Percentiles rank a stretch among this genome's conserved stretches.
These are phyloP conservation scores for Ligdia adustata DNA, from an alignment of 2,888 invertebrate species.

Conservation along the genomic window DNA sequence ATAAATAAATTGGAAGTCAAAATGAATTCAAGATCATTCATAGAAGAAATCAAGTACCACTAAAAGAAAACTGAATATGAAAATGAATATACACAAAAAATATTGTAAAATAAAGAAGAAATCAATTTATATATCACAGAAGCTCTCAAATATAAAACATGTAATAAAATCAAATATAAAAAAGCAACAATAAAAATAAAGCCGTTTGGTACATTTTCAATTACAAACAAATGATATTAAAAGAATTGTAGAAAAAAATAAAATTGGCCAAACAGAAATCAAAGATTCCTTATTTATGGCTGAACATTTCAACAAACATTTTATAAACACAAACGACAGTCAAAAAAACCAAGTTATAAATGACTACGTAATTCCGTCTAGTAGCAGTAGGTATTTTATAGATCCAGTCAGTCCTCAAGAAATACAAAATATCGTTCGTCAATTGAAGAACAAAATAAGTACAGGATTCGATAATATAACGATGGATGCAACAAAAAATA, in stretches of 20 bases:
- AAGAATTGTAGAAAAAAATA: not conserved
- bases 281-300: not conserved
- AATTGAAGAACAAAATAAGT: constrained; percentile 1
- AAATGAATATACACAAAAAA: not conserved
- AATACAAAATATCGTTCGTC: not conserved
- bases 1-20: not conserved
- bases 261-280: not conserved
- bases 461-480: not conserved
- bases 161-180: no score
- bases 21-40: no score
- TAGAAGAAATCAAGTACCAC: not conserved
- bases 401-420: not conserved
- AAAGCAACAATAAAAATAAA: not conserved
- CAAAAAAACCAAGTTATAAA: not conserved
- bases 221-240: not conserved
- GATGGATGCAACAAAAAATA: not conserved
- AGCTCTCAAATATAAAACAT: not conserved
- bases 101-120: not conserved
- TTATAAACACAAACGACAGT: not conserved
- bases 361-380: not conserved
- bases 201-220: not conserved
- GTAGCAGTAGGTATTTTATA: not conserved
- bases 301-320: not conserved
- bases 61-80: not conserved
- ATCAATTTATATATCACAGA: not conserved